Evolutionary conservation across 2,888 invertebrate species (phyloP).

Genomic region (Thalpophila matura): DNA sequence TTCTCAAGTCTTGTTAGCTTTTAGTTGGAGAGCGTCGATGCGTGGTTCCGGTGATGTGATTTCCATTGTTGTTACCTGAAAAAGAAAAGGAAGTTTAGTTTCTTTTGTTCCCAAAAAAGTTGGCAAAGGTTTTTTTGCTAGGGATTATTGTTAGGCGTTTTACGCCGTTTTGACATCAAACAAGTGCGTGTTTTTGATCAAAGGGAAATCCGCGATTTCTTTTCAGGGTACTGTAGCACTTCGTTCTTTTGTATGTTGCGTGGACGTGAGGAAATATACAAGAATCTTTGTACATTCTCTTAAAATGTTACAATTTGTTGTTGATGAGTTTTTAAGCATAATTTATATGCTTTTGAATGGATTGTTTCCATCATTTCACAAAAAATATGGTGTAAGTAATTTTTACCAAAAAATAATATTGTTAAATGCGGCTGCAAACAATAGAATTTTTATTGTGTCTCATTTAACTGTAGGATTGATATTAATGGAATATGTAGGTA

Average conservation of each 20-base stretch:
- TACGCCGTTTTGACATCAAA: constrained; percentile 54
- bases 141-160: constrained; percentile 42
- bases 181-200: constrained; percentile 46
- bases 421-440: too few relatives aligned
- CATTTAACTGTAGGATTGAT: too few relatives aligned
- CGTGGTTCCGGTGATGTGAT: constrained; percentile 36
- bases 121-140: constrained; percentile 27
- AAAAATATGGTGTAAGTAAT: too few relatives aligned
- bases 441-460: too few relatives aligned
- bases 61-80: constrained; percentile 66
- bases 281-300: constrained; percentile 5
- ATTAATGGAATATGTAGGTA: too few relatives aligned
- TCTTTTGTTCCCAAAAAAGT: constrained; percentile 43
- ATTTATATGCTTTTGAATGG: too few relatives aligned
- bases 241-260: constrained; percentile 17
- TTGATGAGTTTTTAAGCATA: too few relatives aligned
- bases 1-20: constrained; percentile 72
- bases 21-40: constrained; percentile 67
- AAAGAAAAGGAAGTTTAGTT: constrained; percentile 56
- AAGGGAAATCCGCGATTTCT: constrained; percentile 43
- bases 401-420: too few relatives aligned
- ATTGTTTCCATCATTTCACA: too few relatives aligned
- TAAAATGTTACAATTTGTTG: not conserved
- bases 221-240: constrained; percentile 19
- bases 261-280: constrained; percentile 10